Base-by-base conservation (phyloP, 2,888 invertebrate species). In the Tanytarsus gracilentus region DNA sequence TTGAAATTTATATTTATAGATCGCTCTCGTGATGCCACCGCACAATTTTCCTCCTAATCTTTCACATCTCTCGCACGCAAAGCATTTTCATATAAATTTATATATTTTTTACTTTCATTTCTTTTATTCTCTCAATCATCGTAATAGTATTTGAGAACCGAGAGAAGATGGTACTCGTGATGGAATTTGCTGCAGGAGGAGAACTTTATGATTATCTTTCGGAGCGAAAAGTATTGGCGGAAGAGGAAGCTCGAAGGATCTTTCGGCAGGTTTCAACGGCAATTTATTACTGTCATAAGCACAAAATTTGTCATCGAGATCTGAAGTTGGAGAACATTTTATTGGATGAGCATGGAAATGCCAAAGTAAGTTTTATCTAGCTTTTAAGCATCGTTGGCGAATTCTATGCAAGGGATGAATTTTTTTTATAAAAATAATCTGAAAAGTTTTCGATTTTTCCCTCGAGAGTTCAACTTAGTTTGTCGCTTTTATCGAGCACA, bases 181-280 rank as follows among this genome's bases (percentile, higher is more conserved):
- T 99, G 97, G 98, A 99, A 76, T 98, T 96, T 75, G 98, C 98
- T 65, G 90, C 91, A 63, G 98, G 98, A 62, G 98, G 99, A 62
- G 99, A 99, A 77, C 78, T 99, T 27, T 99, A 98, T 73, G 98
- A 97, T 76, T 97, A 93, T 76, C 81, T 97, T 66, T 92, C 91
- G 70, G 89, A 92, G 71, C 80, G 88, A 66, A 94, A 94, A 77
- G 89, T 93, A 66, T 79, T 98, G 66, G 80, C 82, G 65, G 96
- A 97, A 72, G 85, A 86, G 63, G 97, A 97, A 77, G 95, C 97
- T 1, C 79, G 95, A 66, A 78, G 95, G 69, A 87, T 98, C 76
- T 97, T 97, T 75, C 83, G 97, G 63, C 97, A 97, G 77, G 95
- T 97, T 68, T 88, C 94, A 26, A 95, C 94, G 50, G 96, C 97